phyloP scores from a whole-genome alignment of 2,797 vertebrate genomes.

The Tinamus major region DNA sequence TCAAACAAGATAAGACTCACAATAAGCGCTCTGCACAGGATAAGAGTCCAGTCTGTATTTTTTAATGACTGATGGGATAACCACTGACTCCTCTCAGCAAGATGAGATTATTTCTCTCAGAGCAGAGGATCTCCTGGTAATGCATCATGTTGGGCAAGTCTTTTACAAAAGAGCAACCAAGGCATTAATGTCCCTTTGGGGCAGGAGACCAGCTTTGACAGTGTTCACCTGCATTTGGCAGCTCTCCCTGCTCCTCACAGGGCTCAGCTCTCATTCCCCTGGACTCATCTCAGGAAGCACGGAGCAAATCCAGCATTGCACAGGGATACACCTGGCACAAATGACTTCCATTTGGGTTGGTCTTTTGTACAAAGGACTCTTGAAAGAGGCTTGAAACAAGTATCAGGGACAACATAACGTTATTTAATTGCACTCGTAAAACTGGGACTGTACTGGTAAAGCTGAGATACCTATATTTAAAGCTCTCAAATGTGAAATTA shows the following conservation, averaged over 20 bases:
- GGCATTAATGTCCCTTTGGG: background rate
- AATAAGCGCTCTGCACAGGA: background rate
- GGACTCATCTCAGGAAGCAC: background rate
- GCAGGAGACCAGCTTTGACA: background rate
- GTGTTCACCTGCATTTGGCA: background rate
- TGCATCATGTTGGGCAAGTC: accelerated
- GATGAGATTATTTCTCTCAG: background rate
- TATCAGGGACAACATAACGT: background rate
- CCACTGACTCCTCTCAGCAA: background rate
- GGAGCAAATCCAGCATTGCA: background rate
- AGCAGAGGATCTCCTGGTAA: background rate
- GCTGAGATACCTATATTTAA: background rate
- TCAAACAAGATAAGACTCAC: background rate
- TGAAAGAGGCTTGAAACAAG: background rate
- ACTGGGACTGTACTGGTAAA: background rate
- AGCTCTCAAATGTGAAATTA: background rate
- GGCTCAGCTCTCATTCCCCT: background rate
- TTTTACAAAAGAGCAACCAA: background rate
- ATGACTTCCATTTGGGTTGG: background rate
- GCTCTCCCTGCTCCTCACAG: accelerated
- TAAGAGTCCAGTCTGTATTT: background rate
- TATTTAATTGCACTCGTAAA: background rate
- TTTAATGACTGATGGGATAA: background rate
- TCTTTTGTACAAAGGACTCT: background rate
- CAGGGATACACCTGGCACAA: accelerated